phyloP scores from a whole-genome alignment of 2,888 invertebrate species.

The Quadriops clusia region DNA sequence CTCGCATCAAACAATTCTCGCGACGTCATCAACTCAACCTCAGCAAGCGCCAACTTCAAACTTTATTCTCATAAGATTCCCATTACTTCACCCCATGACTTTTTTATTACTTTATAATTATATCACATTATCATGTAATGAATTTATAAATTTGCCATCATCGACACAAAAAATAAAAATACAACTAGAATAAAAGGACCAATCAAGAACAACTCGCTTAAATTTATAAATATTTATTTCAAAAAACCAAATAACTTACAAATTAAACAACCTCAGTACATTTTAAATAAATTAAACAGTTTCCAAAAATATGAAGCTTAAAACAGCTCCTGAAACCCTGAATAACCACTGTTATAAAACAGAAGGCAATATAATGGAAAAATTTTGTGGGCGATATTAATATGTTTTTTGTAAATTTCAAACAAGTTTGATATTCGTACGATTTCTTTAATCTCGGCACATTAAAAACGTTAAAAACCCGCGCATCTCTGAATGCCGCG shows the following conservation, averaged over 20 bases:
- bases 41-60: too few relatives aligned
- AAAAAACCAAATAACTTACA: constrained; percentile 39
- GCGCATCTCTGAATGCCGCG: constrained; percentile 29
- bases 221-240: constrained; percentile 33
- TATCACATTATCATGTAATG: too few relatives aligned
- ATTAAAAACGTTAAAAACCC: constrained; percentile 22
- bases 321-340: constrained; percentile 45
- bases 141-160: too few relatives aligned
- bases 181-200: too few relatives aligned
- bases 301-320: constrained; percentile 39
- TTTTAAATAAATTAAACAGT: constrained; percentile 38
- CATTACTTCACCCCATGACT: too few relatives aligned
- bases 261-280: constrained; percentile 39
- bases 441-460: constrained; percentile 21
- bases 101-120: too few relatives aligned
- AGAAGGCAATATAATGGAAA: constrained; percentile 28
- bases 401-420: constrained; percentile 18
- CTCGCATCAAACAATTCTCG: too few relatives aligned
- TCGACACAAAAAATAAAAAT: too few relatives aligned
- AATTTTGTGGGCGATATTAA: constrained; percentile 15
- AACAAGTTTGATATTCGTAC: constrained; percentile 18
- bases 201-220: constrained; percentile 6
- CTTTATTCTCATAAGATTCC: too few relatives aligned
- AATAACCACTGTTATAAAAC: constrained; percentile 36
- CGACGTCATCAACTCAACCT: too few relatives aligned